These are phyloP conservation scores for Dicerorhinus sumatrensis DNA, from an alignment of 2,113 vertebrate genomes.

Conservation along the genomic window DNA sequence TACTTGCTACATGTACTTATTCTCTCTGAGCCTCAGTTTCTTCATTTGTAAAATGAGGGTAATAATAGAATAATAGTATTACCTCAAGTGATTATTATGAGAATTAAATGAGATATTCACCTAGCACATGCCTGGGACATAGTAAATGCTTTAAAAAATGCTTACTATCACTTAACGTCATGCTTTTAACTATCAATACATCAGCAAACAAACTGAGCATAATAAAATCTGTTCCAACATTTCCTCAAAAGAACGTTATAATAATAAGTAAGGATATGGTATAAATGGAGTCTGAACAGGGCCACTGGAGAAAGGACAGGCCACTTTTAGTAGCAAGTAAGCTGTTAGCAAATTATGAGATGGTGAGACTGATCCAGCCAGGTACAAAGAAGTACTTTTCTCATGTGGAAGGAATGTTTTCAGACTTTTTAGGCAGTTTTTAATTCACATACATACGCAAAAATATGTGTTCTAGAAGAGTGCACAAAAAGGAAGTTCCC, in stretches of 20 bases:
- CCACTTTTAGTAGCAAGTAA: background rate
- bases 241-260: background rate
- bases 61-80: background rate
- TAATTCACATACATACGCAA: background rate
- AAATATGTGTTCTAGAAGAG: background rate
- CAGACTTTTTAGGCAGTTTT: background rate
- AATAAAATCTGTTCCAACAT: background rate
- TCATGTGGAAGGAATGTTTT: background rate
- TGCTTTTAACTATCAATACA: background rate
- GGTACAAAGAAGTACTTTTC: background rate
- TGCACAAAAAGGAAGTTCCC: background rate
- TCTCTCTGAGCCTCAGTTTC: background rate
- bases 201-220: background rate
- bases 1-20: background rate
- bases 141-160: background rate
- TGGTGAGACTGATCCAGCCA: background rate
- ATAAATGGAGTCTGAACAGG: background rate
- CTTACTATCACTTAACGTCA: background rate
- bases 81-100: background rate
- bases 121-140: background rate
- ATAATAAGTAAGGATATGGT: background rate
- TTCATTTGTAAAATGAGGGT: background rate
- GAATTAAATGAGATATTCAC: background rate
- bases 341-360: background rate
- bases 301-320: background rate